Evolutionary conservation across 2,113 vertebrate species (phyloP).

Genomic region (Erythrocercus mccallii): DNA sequence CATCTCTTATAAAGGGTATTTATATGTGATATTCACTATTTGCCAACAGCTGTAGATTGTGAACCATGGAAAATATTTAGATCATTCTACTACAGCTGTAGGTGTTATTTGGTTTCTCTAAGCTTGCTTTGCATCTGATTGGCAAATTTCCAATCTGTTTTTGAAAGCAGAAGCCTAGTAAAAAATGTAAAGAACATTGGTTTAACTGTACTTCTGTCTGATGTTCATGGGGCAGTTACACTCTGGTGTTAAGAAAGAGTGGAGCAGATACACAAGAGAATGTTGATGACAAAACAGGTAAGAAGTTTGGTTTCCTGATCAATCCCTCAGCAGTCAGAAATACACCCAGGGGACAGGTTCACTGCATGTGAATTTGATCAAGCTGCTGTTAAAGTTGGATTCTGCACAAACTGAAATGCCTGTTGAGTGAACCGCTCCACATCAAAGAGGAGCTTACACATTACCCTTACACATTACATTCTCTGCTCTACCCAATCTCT

Average conservation of each 20-base stretch:
- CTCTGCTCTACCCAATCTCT: not conserved
- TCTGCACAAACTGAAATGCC: not conserved
- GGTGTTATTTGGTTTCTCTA: not conserved
- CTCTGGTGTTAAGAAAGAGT: not conserved
- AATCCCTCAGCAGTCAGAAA: not conserved
- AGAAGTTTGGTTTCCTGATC: not conserved
- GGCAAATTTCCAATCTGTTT: constrained; percentile 20
- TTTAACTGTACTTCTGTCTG: not conserved
- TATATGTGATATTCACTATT: not conserved
- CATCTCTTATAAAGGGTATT: not conserved
- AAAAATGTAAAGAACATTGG: not conserved
- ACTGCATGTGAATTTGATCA: constrained; percentile 3
- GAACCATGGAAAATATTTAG: constrained; percentile 4
- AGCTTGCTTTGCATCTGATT: not conserved
- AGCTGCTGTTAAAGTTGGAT: constrained; percentile 19
- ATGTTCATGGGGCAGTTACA: not conserved
- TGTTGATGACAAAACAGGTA: not conserved
- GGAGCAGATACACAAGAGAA: not conserved
- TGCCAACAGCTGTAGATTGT: constrained; percentile 20
- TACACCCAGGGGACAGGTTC: not conserved
- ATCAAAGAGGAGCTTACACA: constrained; percentile 6
- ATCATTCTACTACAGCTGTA: not conserved
- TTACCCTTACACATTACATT: not conserved
- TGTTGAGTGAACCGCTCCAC: not conserved
- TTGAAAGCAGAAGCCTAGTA: constrained; percentile 1